phyloP scores from a whole-genome alignment of 2,113 vertebrate genomes.

The Petrocephalus microphthalmus region DNA sequence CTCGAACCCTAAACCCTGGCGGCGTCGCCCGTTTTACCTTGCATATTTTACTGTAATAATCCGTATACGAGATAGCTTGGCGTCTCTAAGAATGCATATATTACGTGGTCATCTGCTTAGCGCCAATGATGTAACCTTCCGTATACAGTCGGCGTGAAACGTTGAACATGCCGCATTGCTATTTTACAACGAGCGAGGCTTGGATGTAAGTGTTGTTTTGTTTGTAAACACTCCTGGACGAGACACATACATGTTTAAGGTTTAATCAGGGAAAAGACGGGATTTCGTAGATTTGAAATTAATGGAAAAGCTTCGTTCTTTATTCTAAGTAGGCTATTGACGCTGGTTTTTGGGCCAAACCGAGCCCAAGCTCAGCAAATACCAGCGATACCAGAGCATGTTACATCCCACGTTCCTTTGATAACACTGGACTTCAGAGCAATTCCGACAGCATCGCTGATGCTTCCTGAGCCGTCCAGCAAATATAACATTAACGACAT shows the following conservation, averaged over 20 bases:
- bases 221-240: neutral
- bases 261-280: neutral
- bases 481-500: neutral
- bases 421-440: neutral
- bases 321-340: neutral
- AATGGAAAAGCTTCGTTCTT: neutral
- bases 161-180: neutral
- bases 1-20: neutral
- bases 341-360: neutral
- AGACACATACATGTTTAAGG: neutral
- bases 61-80: neutral
- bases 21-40: neutral
- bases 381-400: neutral
- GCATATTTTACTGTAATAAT: neutral
- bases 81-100: slow-evolving; percentile 29
- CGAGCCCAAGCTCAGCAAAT: neutral
- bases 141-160: slow-evolving; percentile 4
- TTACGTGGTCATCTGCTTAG: slow-evolving; percentile 20
- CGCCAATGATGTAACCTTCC: slow-evolving; percentile 28
- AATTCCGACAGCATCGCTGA: neutral
- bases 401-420: neutral
- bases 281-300: neutral
- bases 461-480: neutral
- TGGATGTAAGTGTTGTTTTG: neutral
- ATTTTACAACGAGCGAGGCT: neutral